These are phyloP conservation scores for Tanypteryx hageni DNA, from an alignment of 2,888 invertebrate genomes.

Conservation along the genomic window DNA sequence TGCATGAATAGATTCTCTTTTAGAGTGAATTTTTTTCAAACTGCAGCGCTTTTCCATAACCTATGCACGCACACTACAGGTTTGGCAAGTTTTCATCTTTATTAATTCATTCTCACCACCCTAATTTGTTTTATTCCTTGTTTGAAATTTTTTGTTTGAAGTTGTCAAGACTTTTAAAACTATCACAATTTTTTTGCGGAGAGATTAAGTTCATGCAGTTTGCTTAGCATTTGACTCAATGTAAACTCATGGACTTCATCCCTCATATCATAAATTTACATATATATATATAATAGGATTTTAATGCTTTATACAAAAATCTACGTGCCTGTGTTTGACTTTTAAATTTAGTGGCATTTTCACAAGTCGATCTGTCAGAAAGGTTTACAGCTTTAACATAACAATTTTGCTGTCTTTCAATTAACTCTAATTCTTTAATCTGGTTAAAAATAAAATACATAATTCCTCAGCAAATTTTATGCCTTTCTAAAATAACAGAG, in stretches of 20 bases:
- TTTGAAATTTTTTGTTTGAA: slow-evolving; percentile 20
- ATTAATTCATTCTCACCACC: slow-evolving; percentile 31
- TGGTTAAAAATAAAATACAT: no score
- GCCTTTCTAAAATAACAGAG: no score
- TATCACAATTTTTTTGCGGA: slow-evolving; percentile 1
- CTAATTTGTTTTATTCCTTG: slow-evolving; percentile 32
- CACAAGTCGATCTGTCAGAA: no score
- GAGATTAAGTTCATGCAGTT: slow-evolving; percentile 24
- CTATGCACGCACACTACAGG: slow-evolving; percentile 44
- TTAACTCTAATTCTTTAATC: no score
- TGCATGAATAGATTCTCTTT: slow-evolving; percentile 51
- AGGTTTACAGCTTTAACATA: no score
- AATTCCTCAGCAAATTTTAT: no score
- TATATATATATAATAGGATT: background rate
- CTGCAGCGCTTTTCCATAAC: slow-evolving; percentile 40
- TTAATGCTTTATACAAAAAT: no score
- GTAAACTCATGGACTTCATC: background rate
- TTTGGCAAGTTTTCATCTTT: slow-evolving; percentile 36
- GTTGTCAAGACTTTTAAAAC: background rate
- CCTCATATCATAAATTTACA: background rate
- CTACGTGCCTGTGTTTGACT: no score
- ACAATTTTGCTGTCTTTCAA: no score
- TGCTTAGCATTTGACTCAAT: background rate
- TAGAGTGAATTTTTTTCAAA: slow-evolving; percentile 34
- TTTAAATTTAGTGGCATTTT: no score